Conservation (phyloP, 2,888 invertebrate species). For the Hirtodrosophila trivittata region DNA sequence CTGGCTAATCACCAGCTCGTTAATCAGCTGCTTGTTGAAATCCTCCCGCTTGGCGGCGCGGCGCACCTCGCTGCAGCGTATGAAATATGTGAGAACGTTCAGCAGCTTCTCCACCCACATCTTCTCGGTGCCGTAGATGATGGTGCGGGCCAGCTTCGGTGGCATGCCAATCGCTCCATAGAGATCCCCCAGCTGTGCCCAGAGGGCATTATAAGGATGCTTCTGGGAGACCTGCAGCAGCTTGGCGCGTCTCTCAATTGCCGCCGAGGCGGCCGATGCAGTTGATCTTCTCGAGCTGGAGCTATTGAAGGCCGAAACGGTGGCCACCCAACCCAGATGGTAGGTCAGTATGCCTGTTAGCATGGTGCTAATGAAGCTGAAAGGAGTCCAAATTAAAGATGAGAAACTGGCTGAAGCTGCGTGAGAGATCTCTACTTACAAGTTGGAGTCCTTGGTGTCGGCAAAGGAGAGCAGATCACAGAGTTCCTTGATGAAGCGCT, state of each 20-base stretch:
- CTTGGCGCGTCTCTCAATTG: slow-evolving; percentile 84
- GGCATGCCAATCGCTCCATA: slow-evolving; percentile 94
- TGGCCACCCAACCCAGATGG: slow-evolving; percentile 96
- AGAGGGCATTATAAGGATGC: slow-evolving; percentile 93
- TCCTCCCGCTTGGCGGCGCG: slow-evolving; percentile 84
- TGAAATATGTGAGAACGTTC: slow-evolving; percentile 92
- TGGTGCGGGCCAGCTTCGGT: slow-evolving; percentile 90
- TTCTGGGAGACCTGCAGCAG: slow-evolving; percentile 86
- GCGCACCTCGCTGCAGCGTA: slow-evolving; percentile 90
- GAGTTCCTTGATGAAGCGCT: slow-evolving; percentile 85
- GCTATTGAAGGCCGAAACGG: slow-evolving; percentile 85
- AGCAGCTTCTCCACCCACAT: slow-evolving; percentile 90
- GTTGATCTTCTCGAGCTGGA: slow-evolving; percentile 66
- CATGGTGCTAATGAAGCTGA: slow-evolving; percentile 95
- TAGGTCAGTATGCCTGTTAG: slow-evolving; percentile 94
- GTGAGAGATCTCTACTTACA: slow-evolving; percentile 91
- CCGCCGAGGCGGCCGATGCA: slow-evolving; percentile 66
- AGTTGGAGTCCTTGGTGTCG: slow-evolving; percentile 94
- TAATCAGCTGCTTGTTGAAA: slow-evolving; percentile 80
- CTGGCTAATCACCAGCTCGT: slow-evolving; percentile 63
- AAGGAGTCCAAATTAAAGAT: no score
- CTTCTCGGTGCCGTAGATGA: slow-evolving; percentile 88
- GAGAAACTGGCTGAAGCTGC: no score
- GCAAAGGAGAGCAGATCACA: slow-evolving; percentile 88
- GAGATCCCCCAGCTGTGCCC: slow-evolving; percentile 94